Base-by-base conservation (phyloP, 2,888 invertebrate species). In the Crematogaster levior region DNA sequence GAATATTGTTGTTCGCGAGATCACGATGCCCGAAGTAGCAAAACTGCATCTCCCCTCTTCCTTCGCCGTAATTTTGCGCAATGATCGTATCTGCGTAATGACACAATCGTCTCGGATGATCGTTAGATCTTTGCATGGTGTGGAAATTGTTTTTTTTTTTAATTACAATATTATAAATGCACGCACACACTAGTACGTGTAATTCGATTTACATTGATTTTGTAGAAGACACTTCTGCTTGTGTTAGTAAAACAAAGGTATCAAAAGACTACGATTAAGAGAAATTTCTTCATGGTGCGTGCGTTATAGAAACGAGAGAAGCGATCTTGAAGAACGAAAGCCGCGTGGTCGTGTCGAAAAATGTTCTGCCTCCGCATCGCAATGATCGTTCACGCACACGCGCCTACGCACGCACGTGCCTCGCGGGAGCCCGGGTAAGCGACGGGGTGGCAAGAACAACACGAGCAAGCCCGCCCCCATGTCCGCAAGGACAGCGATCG, bases 371-470 rank as follows among this genome's bases (percentile, higher is more conserved):
- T 37, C 27, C n/a, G 37, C 65, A 21, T 75, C 5, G 65, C 65
- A 48, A 68, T 21, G 53, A 56, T 56, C 70, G 40, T n/a, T 37
- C 24, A 37, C 34, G 43, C 60, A 24, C 51, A 18, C 75, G 53
- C 77, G 51, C 75, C 66, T 66, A 53, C 66, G 75, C 53, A n/a
- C 51, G 75, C 68, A 43, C 70, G 77, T 56, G 70, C 37, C 79
- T 58, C 70, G 70, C 40, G 53, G 46, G 34, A 34, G 43, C 10
- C 24, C 51, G 61, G 56, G n/a, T n/a, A 21, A 51, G 24, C 7
- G 53, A 37, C 58, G 65, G 85, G 80, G 75, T 77, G 86, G 80
- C 65, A 88, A 84, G 82, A 88, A 89, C 83, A 89, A 89, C 89
- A 88, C 27, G 34, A 66, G 53, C 83, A 56, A 7, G n/a, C 63